These are phyloP conservation scores for Timema podura DNA, from an alignment of 2,888 invertebrate genomes.

Conservation along the genomic window DNA sequence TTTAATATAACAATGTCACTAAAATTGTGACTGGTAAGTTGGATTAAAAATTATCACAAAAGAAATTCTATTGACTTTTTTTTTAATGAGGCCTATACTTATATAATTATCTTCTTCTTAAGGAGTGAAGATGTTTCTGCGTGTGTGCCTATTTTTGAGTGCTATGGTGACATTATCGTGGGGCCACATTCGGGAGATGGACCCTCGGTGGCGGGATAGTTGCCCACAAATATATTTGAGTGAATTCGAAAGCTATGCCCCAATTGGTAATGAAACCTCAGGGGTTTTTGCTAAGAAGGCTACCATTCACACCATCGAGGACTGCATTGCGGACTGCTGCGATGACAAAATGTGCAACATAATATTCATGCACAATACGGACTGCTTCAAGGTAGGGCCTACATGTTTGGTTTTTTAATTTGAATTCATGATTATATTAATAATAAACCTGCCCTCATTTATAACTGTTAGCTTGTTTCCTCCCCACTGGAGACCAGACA, in stretches of 20 bases:
- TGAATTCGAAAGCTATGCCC: conserved; percentile 29
- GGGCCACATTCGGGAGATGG: conserved; percentile 10
- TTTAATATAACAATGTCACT: too few relatives aligned
- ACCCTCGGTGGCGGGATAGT: conserved; percentile 23
- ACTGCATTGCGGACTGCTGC: conserved; percentile 67
- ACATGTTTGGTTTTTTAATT: not conserved
- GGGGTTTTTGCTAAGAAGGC: conserved; percentile 35
- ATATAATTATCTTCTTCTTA: too few relatives aligned
- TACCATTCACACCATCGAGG: conserved; percentile 44
- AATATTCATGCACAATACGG: conserved; percentile 68
- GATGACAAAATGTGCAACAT: conserved; percentile 66
- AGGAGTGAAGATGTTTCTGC: too few relatives aligned
- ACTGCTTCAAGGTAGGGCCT: conserved; percentile 67
- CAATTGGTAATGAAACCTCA: conserved; percentile 36
- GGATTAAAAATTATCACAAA: too few relatives aligned
- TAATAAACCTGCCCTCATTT: not conserved
- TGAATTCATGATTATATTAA: not conserved
- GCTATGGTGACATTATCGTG: too few relatives aligned
- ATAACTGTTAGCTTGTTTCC: not conserved
- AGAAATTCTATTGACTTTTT: too few relatives aligned
- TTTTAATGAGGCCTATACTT: too few relatives aligned
- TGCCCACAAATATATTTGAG: conserved; percentile 29
- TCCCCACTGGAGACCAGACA: too few relatives aligned
- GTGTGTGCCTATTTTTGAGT: too few relatives aligned
- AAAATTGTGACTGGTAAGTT: too few relatives aligned